Percentiles rank a stretch among this genome's conserved stretches.
These are phyloP conservation scores for Ceriagrion tenellum DNA, from an alignment of 2,888 invertebrate genomes.

Conservation along the genomic window DNA sequence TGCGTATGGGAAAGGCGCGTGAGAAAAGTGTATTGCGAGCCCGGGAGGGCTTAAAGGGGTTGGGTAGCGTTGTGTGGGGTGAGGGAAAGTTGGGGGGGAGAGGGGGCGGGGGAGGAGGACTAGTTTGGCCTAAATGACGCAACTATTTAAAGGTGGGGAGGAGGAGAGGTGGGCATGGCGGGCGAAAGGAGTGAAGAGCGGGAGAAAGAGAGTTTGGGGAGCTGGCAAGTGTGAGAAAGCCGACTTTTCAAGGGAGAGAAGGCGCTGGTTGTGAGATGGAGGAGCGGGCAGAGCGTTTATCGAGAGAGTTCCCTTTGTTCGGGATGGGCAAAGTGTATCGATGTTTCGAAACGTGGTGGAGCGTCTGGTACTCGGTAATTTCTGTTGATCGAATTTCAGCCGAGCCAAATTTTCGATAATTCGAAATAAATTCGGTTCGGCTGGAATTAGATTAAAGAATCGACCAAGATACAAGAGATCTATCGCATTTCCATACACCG, in stretches of 20 bases:
- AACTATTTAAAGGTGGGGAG: not conserved
- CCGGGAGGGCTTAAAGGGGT: not conserved
- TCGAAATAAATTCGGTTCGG: too few species aligned
- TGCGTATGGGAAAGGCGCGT: not conserved
- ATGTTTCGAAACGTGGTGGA: too few species aligned
- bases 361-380: too few species aligned
- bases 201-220: not conserved
- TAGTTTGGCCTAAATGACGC: conserved; percentile 36
- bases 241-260: not conserved
- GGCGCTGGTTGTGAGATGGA: not conserved
- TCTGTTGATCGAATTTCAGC: too few species aligned
- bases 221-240: not conserved
- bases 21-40: conserved; percentile 25
- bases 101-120: not conserved
- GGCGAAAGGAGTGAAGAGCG: not conserved
- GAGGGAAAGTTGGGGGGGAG: not conserved
- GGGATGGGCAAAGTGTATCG: not conserved
- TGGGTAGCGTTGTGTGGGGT: not conserved
- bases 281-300: not conserved
- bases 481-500: too few species aligned
- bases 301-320: not conserved
- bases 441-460: too few species aligned
- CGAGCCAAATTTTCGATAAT: too few species aligned
- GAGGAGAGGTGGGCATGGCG: not conserved
- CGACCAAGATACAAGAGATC: too few species aligned